Evolutionary conservation across 2,888 invertebrate genomes (phyloP), one percentile per base, ranked within the genome.

Genomic region (Agrochola lota): DNA sequence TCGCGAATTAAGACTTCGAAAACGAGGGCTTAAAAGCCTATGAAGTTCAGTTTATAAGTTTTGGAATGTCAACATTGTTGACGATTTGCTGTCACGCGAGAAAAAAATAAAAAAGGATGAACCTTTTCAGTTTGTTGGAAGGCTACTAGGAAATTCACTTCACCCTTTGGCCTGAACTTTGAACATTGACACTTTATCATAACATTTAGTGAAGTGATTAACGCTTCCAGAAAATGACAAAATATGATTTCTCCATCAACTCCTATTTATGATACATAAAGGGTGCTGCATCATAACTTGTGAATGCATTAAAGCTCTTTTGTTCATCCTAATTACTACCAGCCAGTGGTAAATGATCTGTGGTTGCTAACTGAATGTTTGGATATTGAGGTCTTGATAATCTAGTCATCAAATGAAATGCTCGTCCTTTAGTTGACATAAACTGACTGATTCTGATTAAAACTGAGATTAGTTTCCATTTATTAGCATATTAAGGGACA

Each of bases 381-480:
- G 12, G n/a, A 11, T 30, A 20, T 1, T 20, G 23, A 80, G 89
- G 20, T 88, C 87, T 78, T 64, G 35, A 70, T 71, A 84, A 86
- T 74, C 52, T 85, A 82, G 91, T 80, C 85, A 80, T 89, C 85
- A 88, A 88, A 87, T 81, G 79, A 81, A 90, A 86, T 86, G 84
- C 81, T 89, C 86, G 81, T 89, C 80, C 78, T 83, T 86, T 84
- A 83, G 86, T 88, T 91, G 91, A 91, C 91, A 89, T 91, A 89
- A 90, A 90, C 89, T 88, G 91, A 90, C 90, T 90, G 91, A 86
- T 89, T 91, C 78, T 91, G 90, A 91, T 91, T 91, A 90, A 88
- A 91, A 87, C 80, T 81, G 87, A 87, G 89, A 91, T 91, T 91
- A 91, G 88, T 87, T 91, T 89, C 59, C 76, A 78, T 75, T 85